These are phyloP conservation scores for Papilio glaucus DNA, from an alignment of 1,140 invertebrate species.

Conservation along the genomic window DNA sequence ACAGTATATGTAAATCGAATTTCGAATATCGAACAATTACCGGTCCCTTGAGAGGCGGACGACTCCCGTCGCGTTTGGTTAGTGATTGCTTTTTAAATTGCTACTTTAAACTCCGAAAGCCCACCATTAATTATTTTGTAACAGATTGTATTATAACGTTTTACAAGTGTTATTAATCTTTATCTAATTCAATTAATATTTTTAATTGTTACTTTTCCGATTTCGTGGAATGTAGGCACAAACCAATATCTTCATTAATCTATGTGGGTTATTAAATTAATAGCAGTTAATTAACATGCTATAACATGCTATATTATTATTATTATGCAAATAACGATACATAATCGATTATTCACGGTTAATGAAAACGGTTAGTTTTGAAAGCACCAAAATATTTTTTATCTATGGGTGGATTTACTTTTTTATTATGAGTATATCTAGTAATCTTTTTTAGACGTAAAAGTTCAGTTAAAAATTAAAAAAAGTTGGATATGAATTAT, in stretches of 20 bases:
- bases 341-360: conserved; percentile 56
- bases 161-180: conserved; percentile 32
- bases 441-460: no score
- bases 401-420: neutral
- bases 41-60: conserved; percentile 66
- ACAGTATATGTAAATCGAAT: conserved; percentile 60
- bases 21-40: conserved; percentile 60
- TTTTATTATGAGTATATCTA: neutral
- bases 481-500: no score
- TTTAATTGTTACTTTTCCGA: conserved; percentile 17
- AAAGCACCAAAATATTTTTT: conserved; percentile 22
- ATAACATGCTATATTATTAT: no score
- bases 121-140: conserved; percentile 37
- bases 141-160: conserved; percentile 45
- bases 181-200: conserved; percentile 38
- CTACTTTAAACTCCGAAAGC: conserved; percentile 45
- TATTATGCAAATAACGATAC: conserved; percentile 57
- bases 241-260: conserved; percentile 48
- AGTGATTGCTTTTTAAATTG: conserved; percentile 77
- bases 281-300: conserved; percentile 45
- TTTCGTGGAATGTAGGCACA: conserved; percentile 13
- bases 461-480: no score
- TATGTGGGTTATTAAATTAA: conserved; percentile 45
- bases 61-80: conserved; percentile 59
- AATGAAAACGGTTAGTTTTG: conserved; percentile 47